Percentiles rank a stretch among this genome's conserved stretches.
These are phyloP conservation scores for Tetramorium simillimum DNA, from an alignment of 1,140 invertebrate genomes.

Conservation along the genomic window DNA sequence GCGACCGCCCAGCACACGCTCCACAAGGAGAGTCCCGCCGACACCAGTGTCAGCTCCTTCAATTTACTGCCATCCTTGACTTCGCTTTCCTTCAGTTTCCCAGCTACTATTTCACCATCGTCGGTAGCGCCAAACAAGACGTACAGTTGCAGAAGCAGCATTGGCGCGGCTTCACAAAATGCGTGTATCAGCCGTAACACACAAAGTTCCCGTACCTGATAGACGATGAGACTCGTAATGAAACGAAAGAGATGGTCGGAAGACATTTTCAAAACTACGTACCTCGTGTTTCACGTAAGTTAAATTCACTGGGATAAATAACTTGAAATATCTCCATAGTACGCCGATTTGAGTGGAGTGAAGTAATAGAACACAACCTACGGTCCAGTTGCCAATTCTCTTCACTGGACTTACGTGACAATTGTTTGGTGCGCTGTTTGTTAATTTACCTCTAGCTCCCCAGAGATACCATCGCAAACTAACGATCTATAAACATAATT, in stretches of 20 bases:
- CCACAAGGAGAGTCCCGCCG: conserved; percentile 92
- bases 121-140: conserved; percentile 86
- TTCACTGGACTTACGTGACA: conserved; percentile 72
- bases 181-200: conserved; percentile 94
- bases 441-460: conserved; percentile 83
- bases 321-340: conserved; percentile 95
- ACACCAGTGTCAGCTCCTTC: conserved; percentile 93
- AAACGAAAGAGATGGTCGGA: not conserved
- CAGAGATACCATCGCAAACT: conserved; percentile 84
- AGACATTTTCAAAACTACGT: conserved; percentile 68
- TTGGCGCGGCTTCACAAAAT: conserved; percentile 94
- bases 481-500: conserved; percentile 76
- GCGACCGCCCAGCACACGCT: conserved; percentile 96
- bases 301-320: conserved; percentile 94
- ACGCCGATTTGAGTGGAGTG: conserved; percentile 94
- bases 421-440: conserved; percentile 65
- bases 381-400: conserved; percentile 80
- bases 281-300: conserved; percentile 94
- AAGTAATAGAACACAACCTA: conserved; percentile 87
- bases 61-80: conserved; percentile 83
- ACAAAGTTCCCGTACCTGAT: conserved; percentile 88
- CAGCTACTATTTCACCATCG: conserved; percentile 60
- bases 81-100: conserved; percentile 66
- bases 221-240: not conserved
- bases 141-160: conserved; percentile 94